Conservation (phyloP, 2,888 invertebrate species). For the Orgyia antiqua region DNA sequence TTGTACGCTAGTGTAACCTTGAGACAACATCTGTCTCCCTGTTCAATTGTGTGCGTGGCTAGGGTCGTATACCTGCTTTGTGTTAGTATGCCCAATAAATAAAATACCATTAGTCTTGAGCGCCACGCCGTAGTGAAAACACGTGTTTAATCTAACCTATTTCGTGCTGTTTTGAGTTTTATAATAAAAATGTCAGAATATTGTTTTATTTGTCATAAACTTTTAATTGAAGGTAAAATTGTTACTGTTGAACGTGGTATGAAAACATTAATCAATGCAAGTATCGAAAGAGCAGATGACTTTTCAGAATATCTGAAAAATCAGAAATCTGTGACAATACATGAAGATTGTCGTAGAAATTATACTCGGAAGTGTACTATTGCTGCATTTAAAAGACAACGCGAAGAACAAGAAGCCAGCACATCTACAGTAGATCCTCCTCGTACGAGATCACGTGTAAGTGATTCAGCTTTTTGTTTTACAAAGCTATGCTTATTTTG, state of each 20-base stretch:
- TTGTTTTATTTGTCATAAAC: slow-evolving; percentile 33
- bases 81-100: too few relatives aligned
- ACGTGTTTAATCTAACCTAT: slow-evolving; percentile 9
- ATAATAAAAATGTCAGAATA: slow-evolving; percentile 13
- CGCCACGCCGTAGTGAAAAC: slow-evolving; percentile 5
- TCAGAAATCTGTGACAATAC: slow-evolving; percentile 28
- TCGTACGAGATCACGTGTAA: slow-evolving; percentile 28
- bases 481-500: slow-evolving; percentile 29
- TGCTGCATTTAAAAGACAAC: slow-evolving; percentile 32
- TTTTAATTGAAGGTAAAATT: slow-evolving; percentile 30
- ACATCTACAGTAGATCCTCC: slow-evolving; percentile 29
- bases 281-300: slow-evolving; percentile 28
- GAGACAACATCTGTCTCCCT: slow-evolving; percentile 7
- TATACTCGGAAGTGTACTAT: slow-evolving; percentile 25
- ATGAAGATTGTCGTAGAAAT: slow-evolving; percentile 26
- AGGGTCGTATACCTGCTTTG: too few relatives aligned
- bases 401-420: slow-evolving; percentile 30
- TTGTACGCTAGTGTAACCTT: slow-evolving; percentile 3
- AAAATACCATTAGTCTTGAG: slow-evolving; percentile 8
- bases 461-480: slow-evolving; percentile 29
- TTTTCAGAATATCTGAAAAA: slow-evolving; percentile 20
- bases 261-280: slow-evolving; percentile 24
- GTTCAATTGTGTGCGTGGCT: slow-evolving; percentile 4
- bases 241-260: slow-evolving; percentile 29
- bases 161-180: slow-evolving; percentile 10